Evolutionary conservation across 2,797 vertebrate species (phyloP).

Genomic region (Acomys russatus): DNA sequence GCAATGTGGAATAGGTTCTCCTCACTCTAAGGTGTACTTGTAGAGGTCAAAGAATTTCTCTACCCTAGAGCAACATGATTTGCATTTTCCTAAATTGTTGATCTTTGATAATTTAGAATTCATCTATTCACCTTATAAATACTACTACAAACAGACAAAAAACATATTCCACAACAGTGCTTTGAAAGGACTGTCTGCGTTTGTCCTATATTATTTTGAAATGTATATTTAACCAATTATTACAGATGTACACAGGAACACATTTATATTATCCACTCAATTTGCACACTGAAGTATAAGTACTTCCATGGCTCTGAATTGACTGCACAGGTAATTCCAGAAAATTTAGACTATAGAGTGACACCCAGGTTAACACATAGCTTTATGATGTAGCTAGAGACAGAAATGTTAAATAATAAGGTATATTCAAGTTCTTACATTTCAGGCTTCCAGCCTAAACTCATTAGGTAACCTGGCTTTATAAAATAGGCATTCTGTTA

Average conservation of each 20-base stretch:
- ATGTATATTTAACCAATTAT: neutral
- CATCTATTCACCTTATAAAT: neutral
- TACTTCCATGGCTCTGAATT: no score
- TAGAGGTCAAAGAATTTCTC: neutral
- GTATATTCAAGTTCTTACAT: neutral
- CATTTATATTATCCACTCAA: no score
- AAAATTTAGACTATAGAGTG: accelerated
- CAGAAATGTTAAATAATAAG: neutral
- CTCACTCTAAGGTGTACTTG: neutral
- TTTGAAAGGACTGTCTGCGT: neutral
- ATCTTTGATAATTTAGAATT: neutral
- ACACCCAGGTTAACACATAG: neutral
- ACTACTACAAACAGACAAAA: neutral
- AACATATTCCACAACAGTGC: neutral
- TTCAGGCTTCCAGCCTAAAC: accelerated
- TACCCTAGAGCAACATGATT: neutral
- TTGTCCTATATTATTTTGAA: neutral
- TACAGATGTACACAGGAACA: neutral
- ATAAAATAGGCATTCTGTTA: neutral
- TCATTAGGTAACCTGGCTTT: neutral
- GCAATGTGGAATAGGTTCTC: accelerated
- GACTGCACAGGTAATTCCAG: neutral
- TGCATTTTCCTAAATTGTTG: neutral
- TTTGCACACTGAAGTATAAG: neutral
- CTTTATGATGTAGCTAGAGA: neutral